These are phyloP conservation scores for Drosophila austrosaltans DNA, from an alignment of 2,888 invertebrate genomes.

Conservation along the genomic window DNA sequence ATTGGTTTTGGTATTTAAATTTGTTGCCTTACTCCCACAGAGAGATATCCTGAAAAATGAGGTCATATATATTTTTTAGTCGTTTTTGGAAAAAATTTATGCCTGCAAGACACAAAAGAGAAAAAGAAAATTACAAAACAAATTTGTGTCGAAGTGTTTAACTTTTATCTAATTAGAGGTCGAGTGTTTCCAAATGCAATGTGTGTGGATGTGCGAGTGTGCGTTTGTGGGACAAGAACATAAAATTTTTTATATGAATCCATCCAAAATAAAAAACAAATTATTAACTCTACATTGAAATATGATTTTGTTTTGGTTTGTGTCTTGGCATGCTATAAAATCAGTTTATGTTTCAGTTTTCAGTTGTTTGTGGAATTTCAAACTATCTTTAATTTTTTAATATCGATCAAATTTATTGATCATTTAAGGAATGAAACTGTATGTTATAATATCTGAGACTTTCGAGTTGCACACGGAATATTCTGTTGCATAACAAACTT, in stretches of 20 bases:
- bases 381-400: neutral
- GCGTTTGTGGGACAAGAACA: conserved; percentile 49
- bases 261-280: conserved; percentile 16
- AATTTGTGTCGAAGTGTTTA: conserved; percentile 67
- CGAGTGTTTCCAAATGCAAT: conserved; percentile 21
- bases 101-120: conserved; percentile 83
- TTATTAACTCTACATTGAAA: conserved; percentile 20
- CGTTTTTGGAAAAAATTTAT: conserved; percentile 84
- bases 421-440: too few relatives aligned
- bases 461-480: neutral
- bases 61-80: conserved; percentile 84
- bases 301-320: conserved; percentile 25
- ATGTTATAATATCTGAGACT: neutral
- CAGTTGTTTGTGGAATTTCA: neutral
- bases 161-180: conserved; percentile 5
- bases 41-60: conserved; percentile 84
- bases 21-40: conserved; percentile 83
- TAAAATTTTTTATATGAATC: conserved; percentile 42
- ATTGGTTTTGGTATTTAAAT: conserved; percentile 54
- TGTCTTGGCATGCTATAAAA: conserved; percentile 42
- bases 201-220: conserved; percentile 46
- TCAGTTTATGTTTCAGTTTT: conserved; percentile 5
- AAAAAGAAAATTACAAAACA: conserved; percentile 80
- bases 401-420: too few relatives aligned
- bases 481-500: neutral